Evolutionary conservation across 2,113 vertebrate species (phyloP).

Genomic region (Machaerirhynchus nigripectus): DNA sequence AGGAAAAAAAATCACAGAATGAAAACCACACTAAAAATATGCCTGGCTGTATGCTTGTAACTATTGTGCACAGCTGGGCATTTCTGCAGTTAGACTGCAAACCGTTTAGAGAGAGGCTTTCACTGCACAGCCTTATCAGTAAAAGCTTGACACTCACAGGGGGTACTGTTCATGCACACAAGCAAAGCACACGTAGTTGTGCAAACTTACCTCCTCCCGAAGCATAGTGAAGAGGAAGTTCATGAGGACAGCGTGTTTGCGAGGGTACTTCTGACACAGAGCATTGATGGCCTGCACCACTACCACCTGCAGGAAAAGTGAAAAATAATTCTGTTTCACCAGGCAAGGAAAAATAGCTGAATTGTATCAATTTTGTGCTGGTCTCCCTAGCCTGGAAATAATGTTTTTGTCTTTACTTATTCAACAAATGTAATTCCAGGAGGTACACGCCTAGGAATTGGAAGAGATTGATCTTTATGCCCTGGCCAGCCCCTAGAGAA

Average conservation of each 20-base stretch:
- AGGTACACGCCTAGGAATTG: not conserved
- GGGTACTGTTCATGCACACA: not conserved
- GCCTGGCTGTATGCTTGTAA: not conserved
- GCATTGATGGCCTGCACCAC: slow-evolving; percentile 83
- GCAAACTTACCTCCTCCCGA: slow-evolving; percentile 76
- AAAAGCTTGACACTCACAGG: not conserved
- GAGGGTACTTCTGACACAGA: slow-evolving; percentile 82
- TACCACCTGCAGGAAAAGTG: slow-evolving; percentile 69
- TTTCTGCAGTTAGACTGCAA: not conserved
- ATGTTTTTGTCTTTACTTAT: not conserved
- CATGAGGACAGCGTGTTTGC: slow-evolving; percentile 81
- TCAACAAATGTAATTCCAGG: not conserved
- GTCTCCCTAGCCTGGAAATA: not conserved
- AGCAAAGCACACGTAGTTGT: not conserved
- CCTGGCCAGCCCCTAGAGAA: not conserved
- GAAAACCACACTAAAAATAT: not conserved
- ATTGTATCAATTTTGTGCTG: not conserved
- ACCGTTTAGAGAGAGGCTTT: not conserved
- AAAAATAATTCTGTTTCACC: not conserved
- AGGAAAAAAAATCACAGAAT: not conserved
- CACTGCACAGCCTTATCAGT: not conserved
- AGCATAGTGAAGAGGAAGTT: slow-evolving; percentile 85
- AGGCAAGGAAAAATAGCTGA: not conserved
- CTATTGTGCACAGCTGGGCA: not conserved
- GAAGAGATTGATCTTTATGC: not conserved